Base-by-base conservation (phyloP, 2,113 vertebrate species). In the Chaetodon trifascialis region DNA sequence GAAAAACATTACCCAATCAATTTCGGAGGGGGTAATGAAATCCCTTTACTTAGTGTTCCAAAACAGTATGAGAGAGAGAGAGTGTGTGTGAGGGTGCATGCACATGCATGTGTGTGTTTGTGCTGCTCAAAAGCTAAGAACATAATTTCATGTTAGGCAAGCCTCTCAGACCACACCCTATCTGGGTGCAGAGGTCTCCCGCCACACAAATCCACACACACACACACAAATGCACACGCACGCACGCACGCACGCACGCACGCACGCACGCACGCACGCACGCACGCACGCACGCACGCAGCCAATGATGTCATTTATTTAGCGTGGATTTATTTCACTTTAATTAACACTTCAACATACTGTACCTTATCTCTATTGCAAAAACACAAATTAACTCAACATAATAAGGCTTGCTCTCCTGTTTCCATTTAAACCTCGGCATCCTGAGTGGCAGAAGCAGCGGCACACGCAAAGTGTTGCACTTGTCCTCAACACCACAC, bases 1-100 rank as follows among this genome's bases (percentile, higher is more conserved):
- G 56, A 84, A 44, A 93, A 91, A 86, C 88, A 92, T 88, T 85
- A 89, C 62, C 74, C 86, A 92, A 91, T 93, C 87, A 88, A 93
- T 94, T 91, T 87, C 86, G 52, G 49, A 84, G 73, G n/a, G 60
- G 64, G 76, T 91, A 92, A 93, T 91, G 85, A 91, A 91, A 93
- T 93, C 92, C 87, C 87, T 91, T 82, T 90, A 91, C 87, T 91
- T 88, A 87, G 84, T 79, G 49, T 55, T 79, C 66, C 74, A 56
- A 85, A 87, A 83, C 51, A 86, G 62, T 23, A 62, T 1, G 25
- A 17, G 51, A 49, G 47, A 15, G 46, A 1, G 46, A 4, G 42
- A 8, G 40, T 25, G n/a, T n/a, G 49, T 17, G 40, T 19, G 15
- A 55, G 55, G 36, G 51, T 30, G 64, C 1, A 6, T 14, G n/a